Evolutionary conservation across 2,888 invertebrate species (phyloP).

Genomic region (Metellina segmentata): DNA sequence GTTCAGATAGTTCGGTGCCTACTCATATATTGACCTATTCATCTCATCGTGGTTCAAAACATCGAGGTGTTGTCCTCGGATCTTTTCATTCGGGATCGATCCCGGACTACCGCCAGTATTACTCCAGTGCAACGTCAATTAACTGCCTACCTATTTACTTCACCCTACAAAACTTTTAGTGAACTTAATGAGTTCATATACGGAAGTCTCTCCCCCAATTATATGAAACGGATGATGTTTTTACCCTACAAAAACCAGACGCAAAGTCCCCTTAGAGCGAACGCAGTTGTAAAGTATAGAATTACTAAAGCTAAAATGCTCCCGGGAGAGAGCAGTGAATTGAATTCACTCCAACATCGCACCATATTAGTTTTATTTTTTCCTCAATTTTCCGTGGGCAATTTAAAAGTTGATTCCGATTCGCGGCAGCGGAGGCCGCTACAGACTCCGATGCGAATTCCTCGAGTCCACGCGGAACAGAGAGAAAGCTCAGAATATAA

Average conservation of each 20-base stretch:
- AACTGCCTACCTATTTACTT: no score
- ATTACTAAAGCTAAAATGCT: constrained; percentile 36
- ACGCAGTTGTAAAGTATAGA: constrained; percentile 12
- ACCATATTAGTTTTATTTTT: constrained; percentile 39
- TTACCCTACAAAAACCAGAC: not conserved
- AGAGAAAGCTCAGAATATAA: constrained; percentile 46
- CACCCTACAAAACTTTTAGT: no score
- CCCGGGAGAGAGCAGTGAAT: constrained; percentile 11
- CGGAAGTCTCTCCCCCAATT: not conserved
- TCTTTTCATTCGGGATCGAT: no score
- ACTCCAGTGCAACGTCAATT: no score
- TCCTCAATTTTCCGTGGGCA: constrained; percentile 42
- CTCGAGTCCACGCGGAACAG: constrained; percentile 19
- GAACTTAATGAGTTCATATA: not conserved
- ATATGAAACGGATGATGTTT: not conserved
- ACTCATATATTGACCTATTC: no score
- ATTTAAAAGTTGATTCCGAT: constrained; percentile 63
- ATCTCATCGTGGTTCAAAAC: no score
- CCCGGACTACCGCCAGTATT: no score
- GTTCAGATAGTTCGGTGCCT: no score
- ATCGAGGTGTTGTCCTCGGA: no score
- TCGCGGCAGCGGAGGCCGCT: not conserved
- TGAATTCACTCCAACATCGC: not conserved
- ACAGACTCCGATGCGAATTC: constrained; percentile 39
- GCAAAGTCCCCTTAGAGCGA: not conserved